Evolutionary conservation across 1,140 invertebrate genomes (phyloP).

Genomic region (Asbolus verrucosus): DNA sequence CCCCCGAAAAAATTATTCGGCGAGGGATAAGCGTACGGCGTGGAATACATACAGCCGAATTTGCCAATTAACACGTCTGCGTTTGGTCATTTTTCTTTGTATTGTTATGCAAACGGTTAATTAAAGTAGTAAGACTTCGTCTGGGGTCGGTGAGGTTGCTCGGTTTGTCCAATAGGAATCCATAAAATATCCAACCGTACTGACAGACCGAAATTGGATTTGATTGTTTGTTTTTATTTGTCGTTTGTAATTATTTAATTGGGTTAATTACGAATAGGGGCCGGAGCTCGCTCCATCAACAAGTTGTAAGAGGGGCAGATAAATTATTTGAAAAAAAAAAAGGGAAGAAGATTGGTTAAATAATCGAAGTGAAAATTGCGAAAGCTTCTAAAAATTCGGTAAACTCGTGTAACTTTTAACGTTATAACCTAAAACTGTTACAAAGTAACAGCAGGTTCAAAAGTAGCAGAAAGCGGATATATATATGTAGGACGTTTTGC

Average conservation of each 20-base stretch:
- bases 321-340: slow-evolving; percentile 21
- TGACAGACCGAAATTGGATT: slow-evolving; percentile 28
- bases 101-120: slow-evolving; percentile 33
- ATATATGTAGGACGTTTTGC: slow-evolving; percentile 41
- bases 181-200: slow-evolving; percentile 19
- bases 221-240: slow-evolving; percentile 21
- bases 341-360: slow-evolving; percentile 11
- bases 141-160: not conserved
- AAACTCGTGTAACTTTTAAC: slow-evolving; percentile 42
- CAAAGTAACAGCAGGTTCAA: slow-evolving; percentile 46
- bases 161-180: slow-evolving; percentile 17
- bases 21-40: not conserved
- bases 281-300: slow-evolving; percentile 2
- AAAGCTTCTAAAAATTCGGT: slow-evolving; percentile 23
- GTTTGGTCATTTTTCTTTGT: slow-evolving; percentile 6
- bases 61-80: slow-evolving; percentile 2
- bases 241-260: slow-evolving; percentile 25
- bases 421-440: slow-evolving; percentile 42
- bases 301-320: slow-evolving; percentile 8
- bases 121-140: slow-evolving; percentile 3
- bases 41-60: not conserved
- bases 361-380: slow-evolving; percentile 19
- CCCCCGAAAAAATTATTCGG: slow-evolving; percentile 8
- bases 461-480: slow-evolving; percentile 44
- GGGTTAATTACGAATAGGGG: slow-evolving; percentile 12